A percentile compares a stretch with the other conserved stretches of the same genome.
Evolutionary conservation across 2,888 invertebrate genomes (phyloP).

Genomic region (Sympetrum striolatum): DNA sequence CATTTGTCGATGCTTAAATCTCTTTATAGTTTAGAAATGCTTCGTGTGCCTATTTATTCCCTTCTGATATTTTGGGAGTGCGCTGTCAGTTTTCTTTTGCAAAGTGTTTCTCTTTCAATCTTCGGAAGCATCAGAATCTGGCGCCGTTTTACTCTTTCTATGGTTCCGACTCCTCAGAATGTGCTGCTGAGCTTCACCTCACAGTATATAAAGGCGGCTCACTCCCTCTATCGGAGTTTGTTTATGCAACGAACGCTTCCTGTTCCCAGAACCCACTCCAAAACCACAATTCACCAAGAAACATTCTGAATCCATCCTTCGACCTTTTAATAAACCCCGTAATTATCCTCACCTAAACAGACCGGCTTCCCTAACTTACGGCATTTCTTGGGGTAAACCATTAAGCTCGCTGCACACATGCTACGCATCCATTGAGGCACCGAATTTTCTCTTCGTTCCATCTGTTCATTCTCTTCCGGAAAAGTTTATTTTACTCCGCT

Average conservation of each 20-base stretch:
- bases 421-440: not conserved
- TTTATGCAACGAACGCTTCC: not conserved
- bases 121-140: not conserved
- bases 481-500: not conserved
- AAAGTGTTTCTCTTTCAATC: not conserved
- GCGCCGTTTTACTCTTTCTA: not conserved
- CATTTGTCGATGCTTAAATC: no score
- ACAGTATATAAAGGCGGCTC: not conserved
- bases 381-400: not conserved
- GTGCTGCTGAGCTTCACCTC: not conserved
- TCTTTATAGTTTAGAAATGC: not conserved
- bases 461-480: not conserved
- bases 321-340: not conserved
- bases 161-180: not conserved
- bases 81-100: not conserved
- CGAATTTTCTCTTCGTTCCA: not conserved
- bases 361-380: not conserved
- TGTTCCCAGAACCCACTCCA: not conserved
- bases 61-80: not conserved
- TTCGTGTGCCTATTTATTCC: not conserved
- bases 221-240: not conserved
- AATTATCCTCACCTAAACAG: constrained; percentile 1
- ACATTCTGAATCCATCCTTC: not conserved
- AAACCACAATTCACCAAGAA: not conserved
- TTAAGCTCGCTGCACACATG: not conserved